Percentiles rank a stretch among this genome's conserved stretches.
These are phyloP conservation scores for Centruroides sculpturatus DNA, from an alignment of 1,140 invertebrate genomes.

Conservation along the genomic window DNA sequence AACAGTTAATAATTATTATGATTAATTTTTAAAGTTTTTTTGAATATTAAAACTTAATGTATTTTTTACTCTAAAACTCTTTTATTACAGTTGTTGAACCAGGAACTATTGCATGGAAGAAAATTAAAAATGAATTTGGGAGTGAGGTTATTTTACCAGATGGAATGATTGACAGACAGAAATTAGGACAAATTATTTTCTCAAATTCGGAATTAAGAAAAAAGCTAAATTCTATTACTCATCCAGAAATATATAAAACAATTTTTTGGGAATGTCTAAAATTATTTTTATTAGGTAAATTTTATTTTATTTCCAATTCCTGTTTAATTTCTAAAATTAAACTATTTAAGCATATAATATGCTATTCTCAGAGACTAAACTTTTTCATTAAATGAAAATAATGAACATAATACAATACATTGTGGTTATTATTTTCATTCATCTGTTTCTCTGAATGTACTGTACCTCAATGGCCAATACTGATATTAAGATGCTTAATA, in stretches of 20 bases:
- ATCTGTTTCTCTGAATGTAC: no score
- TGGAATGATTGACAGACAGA: constrained; percentile 37
- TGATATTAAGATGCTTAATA: no score
- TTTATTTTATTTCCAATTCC: not conserved
- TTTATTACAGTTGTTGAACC: constrained; percentile 58
- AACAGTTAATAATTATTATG: no score
- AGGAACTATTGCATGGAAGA: constrained; percentile 54
- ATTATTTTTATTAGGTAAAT: constrained; percentile 46
- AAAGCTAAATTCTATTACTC: constrained; percentile 61
- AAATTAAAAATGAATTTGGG: constrained; percentile 58
- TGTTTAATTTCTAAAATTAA: no score
- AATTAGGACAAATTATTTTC: constrained; percentile 31
- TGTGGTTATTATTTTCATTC: no score
- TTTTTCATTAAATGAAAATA: no score
- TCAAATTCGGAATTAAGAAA: constrained; percentile 47
- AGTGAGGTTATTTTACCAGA: constrained; percentile 48
- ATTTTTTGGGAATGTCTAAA: constrained; percentile 54
- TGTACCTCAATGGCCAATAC: no score
- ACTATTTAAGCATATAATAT: no score
- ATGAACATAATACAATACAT: no score
- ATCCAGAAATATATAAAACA: constrained; percentile 58
- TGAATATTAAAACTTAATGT: no score
- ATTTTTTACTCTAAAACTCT: not conserved
- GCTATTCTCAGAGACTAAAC: no score
- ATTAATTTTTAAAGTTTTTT: no score